Percentiles rank a stretch among this genome's conserved stretches.
Conservation (phyloP, 2,888 invertebrate species). For the Patella ulyssiponensis region DNA sequence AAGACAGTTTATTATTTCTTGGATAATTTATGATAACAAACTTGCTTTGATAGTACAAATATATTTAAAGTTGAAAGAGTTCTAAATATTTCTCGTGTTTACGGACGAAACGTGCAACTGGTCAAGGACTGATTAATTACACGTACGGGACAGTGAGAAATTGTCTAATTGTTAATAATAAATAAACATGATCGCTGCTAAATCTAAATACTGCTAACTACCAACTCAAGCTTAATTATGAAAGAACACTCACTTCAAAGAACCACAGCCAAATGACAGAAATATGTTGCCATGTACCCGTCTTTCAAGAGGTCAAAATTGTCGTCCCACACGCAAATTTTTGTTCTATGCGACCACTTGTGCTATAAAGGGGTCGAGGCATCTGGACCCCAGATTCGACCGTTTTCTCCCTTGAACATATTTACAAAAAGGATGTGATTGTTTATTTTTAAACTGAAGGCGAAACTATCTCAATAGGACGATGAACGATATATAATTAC, state of each 20-base stretch:
- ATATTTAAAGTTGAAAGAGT: too few relatives aligned
- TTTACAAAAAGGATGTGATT: conserved; percentile 27
- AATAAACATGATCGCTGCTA: neutral
- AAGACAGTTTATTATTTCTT: too few relatives aligned
- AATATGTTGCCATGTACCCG: conserved; percentile 1
- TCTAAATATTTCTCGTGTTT: neutral
- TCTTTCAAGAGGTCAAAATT: neutral
- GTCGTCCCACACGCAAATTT: neutral
- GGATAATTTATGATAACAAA: too few relatives aligned
- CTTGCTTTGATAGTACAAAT: too few relatives aligned
- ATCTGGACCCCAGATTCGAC: conserved; percentile 21
- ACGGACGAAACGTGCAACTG: conserved; percentile 1
- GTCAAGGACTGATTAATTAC: neutral
- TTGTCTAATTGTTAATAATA: conserved; percentile 13
- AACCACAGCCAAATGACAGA: conserved; percentile 4
- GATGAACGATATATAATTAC: conserved; percentile 20
- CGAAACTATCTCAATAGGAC: conserved; percentile 17
- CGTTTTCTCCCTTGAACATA: conserved; percentile 17
- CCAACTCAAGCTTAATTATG: neutral
- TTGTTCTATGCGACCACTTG: neutral
- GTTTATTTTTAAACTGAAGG: conserved; percentile 22
- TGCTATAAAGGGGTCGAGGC: neutral
- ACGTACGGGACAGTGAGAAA: neutral
- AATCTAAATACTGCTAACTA: conserved; percentile 5
- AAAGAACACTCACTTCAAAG: neutral